These are phyloP conservation scores for Drosophila ironensis DNA, from an alignment of 1,140 invertebrate genomes.

Conservation along the genomic window DNA sequence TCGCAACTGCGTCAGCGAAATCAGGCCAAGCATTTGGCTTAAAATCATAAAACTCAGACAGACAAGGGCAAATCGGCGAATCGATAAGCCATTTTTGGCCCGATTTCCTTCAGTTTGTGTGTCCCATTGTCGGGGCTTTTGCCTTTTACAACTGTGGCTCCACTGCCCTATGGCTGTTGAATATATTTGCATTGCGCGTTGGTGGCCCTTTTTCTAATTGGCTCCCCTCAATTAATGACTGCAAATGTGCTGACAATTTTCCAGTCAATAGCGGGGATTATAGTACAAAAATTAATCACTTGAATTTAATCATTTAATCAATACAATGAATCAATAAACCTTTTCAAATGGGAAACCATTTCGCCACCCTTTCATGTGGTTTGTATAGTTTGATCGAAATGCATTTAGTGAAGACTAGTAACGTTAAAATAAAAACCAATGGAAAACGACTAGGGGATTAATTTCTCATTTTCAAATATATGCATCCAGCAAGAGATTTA, in stretches of 20 bases:
- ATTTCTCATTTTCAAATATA: not conserved
- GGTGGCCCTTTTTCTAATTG: constrained; percentile 16
- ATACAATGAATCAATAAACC: no score
- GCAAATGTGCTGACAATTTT: constrained; percentile 32
- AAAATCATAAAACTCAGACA: not conserved
- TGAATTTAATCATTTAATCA: no score
- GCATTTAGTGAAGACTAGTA: no score
- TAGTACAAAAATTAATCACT: no score
- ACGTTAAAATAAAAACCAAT: no score
- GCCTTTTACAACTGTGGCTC: not conserved
- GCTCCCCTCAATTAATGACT: constrained; percentile 14
- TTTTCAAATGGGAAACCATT: no score
- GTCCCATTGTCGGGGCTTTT: constrained; percentile 10
- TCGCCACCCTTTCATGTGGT: no score
- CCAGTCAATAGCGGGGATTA: no score
- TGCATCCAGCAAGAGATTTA: no score
- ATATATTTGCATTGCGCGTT: constrained; percentile 22
- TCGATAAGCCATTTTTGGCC: constrained; percentile 27
- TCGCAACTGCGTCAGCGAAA: constrained; percentile 5
- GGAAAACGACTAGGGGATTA: no score
- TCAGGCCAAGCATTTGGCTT: not conserved
- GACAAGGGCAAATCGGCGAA: constrained; percentile 28
- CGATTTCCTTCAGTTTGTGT: constrained; percentile 9
- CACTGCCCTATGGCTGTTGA: not conserved
- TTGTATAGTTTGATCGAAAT: no score